Evolutionary conservation across 2,888 invertebrate species (phyloP).

Genomic region (Taphrorychus bicolor): DNA sequence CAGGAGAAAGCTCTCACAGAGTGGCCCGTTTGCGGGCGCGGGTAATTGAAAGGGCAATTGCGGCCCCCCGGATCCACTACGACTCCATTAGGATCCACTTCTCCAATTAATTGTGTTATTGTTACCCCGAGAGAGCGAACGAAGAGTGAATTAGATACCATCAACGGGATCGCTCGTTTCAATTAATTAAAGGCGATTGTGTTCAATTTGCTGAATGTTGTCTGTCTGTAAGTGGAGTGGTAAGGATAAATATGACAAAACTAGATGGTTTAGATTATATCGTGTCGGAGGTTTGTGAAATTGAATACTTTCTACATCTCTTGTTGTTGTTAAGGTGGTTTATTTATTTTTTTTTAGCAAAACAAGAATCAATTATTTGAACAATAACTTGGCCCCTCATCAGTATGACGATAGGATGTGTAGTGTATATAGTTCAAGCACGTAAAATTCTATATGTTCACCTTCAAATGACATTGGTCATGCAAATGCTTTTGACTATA

Average conservation of each 20-base stretch:
- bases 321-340: no score
- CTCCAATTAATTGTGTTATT: conserved; percentile 39
- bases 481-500: no score
- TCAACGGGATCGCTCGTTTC: conserved; percentile 22
- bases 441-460: no score
- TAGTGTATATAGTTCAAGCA: no score
- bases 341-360: no score
- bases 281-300: neutral
- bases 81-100: conserved; percentile 30
- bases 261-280: neutral
- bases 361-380: no score
- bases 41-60: conserved; percentile 40
- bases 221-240: no score
- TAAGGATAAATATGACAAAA: neutral
- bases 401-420: no score
- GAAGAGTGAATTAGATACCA: conserved; percentile 33
- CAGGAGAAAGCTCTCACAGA: conserved; percentile 19
- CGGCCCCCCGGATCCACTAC: conserved; percentile 21
- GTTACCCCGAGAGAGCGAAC: conserved; percentile 24
- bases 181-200: conserved; percentile 30
- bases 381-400: no score
- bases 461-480: no score
- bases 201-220: conserved; percentile 20
- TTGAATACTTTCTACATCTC: no score
- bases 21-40: conserved; percentile 34